These are phyloP conservation scores for Pseudopipra pipra DNA, from an alignment of 2,113 vertebrate species.

Conservation along the genomic window DNA sequence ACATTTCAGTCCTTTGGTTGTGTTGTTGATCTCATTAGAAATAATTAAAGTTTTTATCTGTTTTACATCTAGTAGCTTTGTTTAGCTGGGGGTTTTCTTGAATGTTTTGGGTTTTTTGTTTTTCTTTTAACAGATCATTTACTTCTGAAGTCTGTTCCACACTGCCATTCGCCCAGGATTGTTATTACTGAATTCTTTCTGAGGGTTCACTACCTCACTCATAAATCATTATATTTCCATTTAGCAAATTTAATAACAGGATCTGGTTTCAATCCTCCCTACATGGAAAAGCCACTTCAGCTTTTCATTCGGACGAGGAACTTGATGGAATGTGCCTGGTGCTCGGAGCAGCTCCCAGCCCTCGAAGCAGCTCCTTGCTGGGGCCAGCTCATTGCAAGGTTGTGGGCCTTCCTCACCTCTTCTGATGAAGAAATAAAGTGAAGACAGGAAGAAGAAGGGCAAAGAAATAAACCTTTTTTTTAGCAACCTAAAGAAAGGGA, in stretches of 20 bases:
- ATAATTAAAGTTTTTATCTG: constrained; percentile 34
- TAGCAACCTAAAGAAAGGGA: background rate
- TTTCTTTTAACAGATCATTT: background rate
- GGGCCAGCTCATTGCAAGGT: background rate
- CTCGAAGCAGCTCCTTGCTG: background rate
- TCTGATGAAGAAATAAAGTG: background rate
- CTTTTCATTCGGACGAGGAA: background rate
- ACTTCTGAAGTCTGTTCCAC: background rate
- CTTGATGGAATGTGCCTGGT: constrained; percentile 29
- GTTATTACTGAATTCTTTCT: constrained; percentile 20
- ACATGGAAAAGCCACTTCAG: constrained; percentile 9
- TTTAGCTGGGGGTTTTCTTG: background rate
- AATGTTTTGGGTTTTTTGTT: too few relatives aligned
- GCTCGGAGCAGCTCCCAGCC: background rate
- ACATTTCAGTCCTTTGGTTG: background rate
- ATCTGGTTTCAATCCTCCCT: constrained; percentile 51
- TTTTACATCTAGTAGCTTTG: background rate
- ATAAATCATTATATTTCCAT: constrained; percentile 20
- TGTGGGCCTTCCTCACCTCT: background rate
- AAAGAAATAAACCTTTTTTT: background rate
- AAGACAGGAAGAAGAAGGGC: background rate
- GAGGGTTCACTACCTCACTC: background rate
- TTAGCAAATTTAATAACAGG: constrained; percentile 40
- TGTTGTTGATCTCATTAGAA: constrained; percentile 31
- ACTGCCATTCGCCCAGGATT: accelerated